Evolutionary conservation across 2,888 invertebrate species (phyloP), one percentile per base, ranked within the genome.

Genomic region (Diarsia dahlii): DNA sequence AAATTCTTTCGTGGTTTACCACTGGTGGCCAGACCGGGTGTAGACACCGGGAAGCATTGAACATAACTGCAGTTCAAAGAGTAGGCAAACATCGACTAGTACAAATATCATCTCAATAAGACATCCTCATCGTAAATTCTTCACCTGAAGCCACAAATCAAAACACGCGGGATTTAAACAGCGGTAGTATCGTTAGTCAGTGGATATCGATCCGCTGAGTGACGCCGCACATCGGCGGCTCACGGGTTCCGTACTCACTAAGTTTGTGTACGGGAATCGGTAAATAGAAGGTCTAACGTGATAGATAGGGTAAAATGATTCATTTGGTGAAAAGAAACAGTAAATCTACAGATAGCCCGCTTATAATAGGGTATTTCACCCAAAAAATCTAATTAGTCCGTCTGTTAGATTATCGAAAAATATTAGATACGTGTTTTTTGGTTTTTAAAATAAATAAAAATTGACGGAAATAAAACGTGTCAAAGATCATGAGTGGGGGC

Each of bases 121-220:
- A 50, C 20, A 20, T 71, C 20, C 6, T 34, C 20, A 9, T 76
- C n/a, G n/a, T 56, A 74, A 18, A 72, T 15, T 28, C 13, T n/a
- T 23, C 79, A 72, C 23, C 28, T 79, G 23, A 46, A 46, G 52
- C 34, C 23, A 63, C 39, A 63, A 67, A 83, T 80, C 66, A 70
- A 81, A 34, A 18, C 79, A 50, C 12, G 12, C 64, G 39, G 72
- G 63, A 60, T 80, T 77, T 64, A 78, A 68, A 54, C 81, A 64
- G 50, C 9, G 39, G 46, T 58, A 23, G 18, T n/a, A 60, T 23
- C 54, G 48, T 58, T 39, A 45, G 52, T 64, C 69, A 71, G 63
- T n/a, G 54, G 54, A 54, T 80, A 81, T 81, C 67, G 84, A 84
- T 60, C 60, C 50, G 34, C 34, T n/a, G 45, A 9, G 23, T 52